phyloP scores from a whole-genome alignment of 1,140 invertebrate genomes.

The Homarus americanus region DNA sequence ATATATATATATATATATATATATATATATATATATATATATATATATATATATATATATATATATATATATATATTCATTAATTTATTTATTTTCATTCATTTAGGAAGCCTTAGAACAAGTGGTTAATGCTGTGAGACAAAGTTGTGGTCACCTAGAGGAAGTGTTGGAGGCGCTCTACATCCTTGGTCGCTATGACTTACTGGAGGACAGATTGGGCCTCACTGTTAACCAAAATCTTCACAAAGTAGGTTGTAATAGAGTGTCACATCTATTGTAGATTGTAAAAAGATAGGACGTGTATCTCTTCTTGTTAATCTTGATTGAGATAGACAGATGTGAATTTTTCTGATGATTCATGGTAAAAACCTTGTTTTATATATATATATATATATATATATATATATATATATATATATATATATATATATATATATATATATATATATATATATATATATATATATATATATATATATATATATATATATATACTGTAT shows the following conservation, averaged over 20 bases:
- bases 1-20: background rate
- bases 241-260: conserved; percentile 23
- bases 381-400: too few species aligned
- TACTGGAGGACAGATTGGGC: conserved; percentile 35
- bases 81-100: background rate
- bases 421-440: too few species aligned
- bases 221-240: conserved; percentile 15
- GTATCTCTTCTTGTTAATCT: background rate
- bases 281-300: too few species aligned
- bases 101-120: conserved; percentile 35
- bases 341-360: too few species aligned
- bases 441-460: too few species aligned
- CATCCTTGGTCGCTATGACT: conserved; percentile 53
- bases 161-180: conserved; percentile 33
- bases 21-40: too few species aligned
- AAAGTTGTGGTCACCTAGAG: background rate
- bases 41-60: background rate
- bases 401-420: too few species aligned
- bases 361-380: too few species aligned
- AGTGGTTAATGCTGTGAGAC: conserved; percentile 10
- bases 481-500: too few species aligned
- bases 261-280: background rate
- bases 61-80: background rate
- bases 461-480: too few species aligned
- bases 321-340: background rate